Conservation (phyloP, 1,140 invertebrate genomes). For the Pygmarrhopalites habei region DNA sequence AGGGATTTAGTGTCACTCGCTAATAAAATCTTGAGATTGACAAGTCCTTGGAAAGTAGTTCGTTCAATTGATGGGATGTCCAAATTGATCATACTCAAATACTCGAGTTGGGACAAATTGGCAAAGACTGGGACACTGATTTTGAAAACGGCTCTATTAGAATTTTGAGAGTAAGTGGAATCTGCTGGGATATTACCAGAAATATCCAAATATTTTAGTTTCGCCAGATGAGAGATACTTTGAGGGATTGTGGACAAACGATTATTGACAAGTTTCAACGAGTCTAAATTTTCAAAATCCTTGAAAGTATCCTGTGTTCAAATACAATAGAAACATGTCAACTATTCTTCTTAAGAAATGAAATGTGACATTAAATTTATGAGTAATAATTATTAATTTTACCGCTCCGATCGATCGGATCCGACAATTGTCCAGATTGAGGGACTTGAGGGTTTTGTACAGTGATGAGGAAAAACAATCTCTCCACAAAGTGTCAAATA, state of each 20-base stretch:
- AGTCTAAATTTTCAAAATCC: conserved; percentile 7
- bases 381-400: too few relatives aligned
- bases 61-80: neutral
- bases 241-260: conserved; percentile 7
- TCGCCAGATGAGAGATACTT: neutral
- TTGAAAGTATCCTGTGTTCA: too few relatives aligned
- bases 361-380: too few relatives aligned
- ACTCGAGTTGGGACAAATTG: neutral
- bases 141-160: neutral
- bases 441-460: neutral
- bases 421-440: conserved; percentile 17
- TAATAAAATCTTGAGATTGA: neutral
- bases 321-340: too few relatives aligned
- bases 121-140: conserved; percentile 1
- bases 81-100: neutral
- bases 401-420: conserved; percentile 5
- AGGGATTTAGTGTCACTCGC: conserved; percentile 10
- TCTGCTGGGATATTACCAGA: neutral
- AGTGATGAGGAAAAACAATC: conserved; percentile 10
- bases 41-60: conserved; percentile 11
- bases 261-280: conserved; percentile 14
- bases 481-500: conserved; percentile 2
- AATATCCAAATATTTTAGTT: conserved; percentile 2
- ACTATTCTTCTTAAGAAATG: too few relatives aligned
- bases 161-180: neutral